Base-by-base conservation (phyloP, 2,113 vertebrate genomes). In the Mungos mungo region DNA sequence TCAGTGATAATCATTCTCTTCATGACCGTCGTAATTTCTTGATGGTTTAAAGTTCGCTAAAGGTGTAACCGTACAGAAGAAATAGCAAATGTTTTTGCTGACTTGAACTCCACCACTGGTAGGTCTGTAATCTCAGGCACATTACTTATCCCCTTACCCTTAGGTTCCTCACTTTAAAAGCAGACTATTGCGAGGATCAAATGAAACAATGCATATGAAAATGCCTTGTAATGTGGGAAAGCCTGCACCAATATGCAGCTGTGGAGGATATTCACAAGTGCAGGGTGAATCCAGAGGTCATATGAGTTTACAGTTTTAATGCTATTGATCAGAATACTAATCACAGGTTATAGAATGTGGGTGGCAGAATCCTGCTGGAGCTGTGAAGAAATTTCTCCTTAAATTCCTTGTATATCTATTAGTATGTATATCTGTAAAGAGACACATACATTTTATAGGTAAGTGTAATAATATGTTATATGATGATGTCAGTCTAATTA, bases 401-500 rank as follows among this genome's bases (percentile, higher is more conserved):
- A 50, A 98, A 45, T 74, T 74, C 69, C 6, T 98, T 96, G 0
- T 98, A 91, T 63, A 98, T 9, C 98, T 98, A 98, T 74, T 68
- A 83, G 14, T 79, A n/a, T 68, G 8, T 38, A 50, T 74, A 21
- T 38, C 5, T 90, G 29, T 47, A 84, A 41, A 74, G 33, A 83
- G 54, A 84, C 19, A 79, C 16, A 27, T 31, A 63, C 4, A 27
- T 47, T 95, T 45, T 41, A n/a, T 63, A 87, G 31, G 10, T 2
- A 0, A 18, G 7, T 85, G 16, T 45, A 14, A 65, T 50, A 47
- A n/a, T 19, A 84, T 4, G 9, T 33, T 35, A 16, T 50, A n/a
- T 54, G 13, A 74, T 23, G 19, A 21, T 25, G 33, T 66, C 3
- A 47, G 8, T 82, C 25, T 95, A 84, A 98, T 97, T 45, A 84